A percentile compares a stretch with the other conserved stretches of the same genome.
phyloP scores from a whole-genome alignment of 53 echinoderm and acorn worm genomes.

The Holothuria scabra region DNA sequence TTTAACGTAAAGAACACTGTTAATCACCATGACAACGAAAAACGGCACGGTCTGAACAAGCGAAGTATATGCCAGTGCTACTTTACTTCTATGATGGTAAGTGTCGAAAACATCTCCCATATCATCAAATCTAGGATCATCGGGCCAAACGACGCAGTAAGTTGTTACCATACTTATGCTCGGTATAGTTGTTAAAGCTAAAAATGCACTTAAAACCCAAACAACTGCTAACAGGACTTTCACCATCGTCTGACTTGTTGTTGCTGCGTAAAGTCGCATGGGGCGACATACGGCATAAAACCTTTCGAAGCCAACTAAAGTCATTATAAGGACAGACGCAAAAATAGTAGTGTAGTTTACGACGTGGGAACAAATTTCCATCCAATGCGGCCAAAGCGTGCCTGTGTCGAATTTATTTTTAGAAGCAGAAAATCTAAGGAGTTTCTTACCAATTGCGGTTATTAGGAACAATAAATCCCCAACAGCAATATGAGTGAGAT shows the following conservation, averaged over 20 bases:
- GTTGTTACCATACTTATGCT: conserved; percentile 24
- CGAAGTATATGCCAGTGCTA: conserved; percentile 35
- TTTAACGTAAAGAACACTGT: conserved; percentile 70
- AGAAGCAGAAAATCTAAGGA: conserved; percentile 63
- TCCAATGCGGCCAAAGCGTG: conserved; percentile 40
- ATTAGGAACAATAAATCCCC: conserved; percentile 80
- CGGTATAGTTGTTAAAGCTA: conserved; percentile 70
- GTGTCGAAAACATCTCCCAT: conserved; percentile 36
- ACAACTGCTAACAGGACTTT: conserved; percentile 54
- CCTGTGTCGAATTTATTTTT: conserved; percentile 62
- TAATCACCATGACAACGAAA: conserved; percentile 80
- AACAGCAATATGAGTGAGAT: conserved; percentile 87
- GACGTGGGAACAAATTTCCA: conserved; percentile 54
- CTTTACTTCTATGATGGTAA: conserved; percentile 46
- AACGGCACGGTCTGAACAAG: conserved; percentile 82
- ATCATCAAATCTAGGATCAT: conserved; percentile 46
- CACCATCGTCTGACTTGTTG: conserved; percentile 58
- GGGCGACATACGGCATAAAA: conserved; percentile 86
- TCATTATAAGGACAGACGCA: conserved; percentile 81
- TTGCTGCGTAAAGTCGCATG: conserved; percentile 69
- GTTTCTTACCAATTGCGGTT: conserved; percentile 75
- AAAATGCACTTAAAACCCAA: conserved; percentile 62
- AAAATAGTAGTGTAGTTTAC: conserved; percentile 66
- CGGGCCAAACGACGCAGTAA: conserved; percentile 72
- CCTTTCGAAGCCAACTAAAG: conserved; percentile 77